Evolutionary conservation across 2,888 invertebrate genomes (phyloP), one percentile per base, ranked within the genome.

Genomic region (Ennomos fuscantarius): DNA sequence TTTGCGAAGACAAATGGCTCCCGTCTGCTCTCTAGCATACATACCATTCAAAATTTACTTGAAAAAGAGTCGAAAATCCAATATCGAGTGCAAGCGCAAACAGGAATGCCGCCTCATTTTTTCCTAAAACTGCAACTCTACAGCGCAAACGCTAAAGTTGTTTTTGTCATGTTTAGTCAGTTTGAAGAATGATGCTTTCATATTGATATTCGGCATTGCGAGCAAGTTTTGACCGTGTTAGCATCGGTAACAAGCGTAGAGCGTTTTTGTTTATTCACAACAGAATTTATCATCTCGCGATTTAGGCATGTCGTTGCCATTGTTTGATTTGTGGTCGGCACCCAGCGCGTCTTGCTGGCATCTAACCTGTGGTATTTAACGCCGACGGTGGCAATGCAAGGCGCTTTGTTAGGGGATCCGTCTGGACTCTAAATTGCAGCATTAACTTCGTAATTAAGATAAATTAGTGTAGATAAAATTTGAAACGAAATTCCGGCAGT

Each of bases 1-100:
- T 91, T 92, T 90, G 87, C 83, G 76, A 88, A 92, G 91, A 92
- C 84, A 89, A 91, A 92, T 91, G 85, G 83, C 74, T 69, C 64
- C 79, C 75, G 84, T 80, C 84, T 84, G 78, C 80, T 72, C 72
- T 76, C 77, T 74, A 78, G 79, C 78, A 79, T 79, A 76, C 76
- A 83, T 83, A 80, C 75, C 74, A 74, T 87, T 80, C 80, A 82
- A 87, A 89, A 89, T 87, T 87, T 79, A 82, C 83, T 78, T 66
- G 73, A 77, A 86, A 87, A 86, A 82, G 79, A 82, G 79, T 82
- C 78, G 72, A 73, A 81, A 85, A 82, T 84, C 80, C 82, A 85
- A 86, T 85, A 84, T 82, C 73, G 78, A 69, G 62, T 74, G 71
- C 70, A 75, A 70, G 68, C 70, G 61, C 53, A 58, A 52, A 40